Evolutionary conservation across 2,113 vertebrate genomes (phyloP).

Genomic region (Scophthalmus maximus): DNA sequence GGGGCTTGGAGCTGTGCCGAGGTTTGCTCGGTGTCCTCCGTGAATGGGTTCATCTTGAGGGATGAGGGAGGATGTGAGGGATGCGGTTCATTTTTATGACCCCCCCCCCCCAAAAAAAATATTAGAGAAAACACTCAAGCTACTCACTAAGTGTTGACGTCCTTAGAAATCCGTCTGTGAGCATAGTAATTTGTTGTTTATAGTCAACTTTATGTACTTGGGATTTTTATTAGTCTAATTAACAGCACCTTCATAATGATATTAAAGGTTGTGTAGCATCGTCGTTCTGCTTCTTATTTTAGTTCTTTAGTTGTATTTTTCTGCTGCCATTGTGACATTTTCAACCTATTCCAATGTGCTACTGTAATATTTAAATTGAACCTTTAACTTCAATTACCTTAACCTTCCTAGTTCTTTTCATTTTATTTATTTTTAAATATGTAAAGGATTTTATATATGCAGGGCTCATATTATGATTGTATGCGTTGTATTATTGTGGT

Average conservation of each 20-base stretch:
- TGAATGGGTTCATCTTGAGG: too few species aligned
- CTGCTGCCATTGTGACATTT: not conserved
- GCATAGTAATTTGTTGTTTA: not conserved
- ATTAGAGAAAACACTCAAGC: too few species aligned
- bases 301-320: not conserved
- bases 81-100: too few species aligned
- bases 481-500: not conserved
- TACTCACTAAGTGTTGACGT: not conserved
- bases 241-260: not conserved
- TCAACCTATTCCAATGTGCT: not conserved
- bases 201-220: not conserved
- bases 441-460: too few species aligned
- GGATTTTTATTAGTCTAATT: not conserved
- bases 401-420: not conserved
- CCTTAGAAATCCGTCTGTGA: not conserved
- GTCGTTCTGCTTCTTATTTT: not conserved
- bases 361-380: not conserved
- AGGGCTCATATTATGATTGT: not conserved
- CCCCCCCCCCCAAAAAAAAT: too few species aligned
- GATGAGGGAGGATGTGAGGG: too few species aligned
- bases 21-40: too few species aligned
- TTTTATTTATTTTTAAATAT: not conserved
- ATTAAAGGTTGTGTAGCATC: not conserved
- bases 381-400: not conserved
- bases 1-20: too few species aligned